Evolutionary conservation across 2,113 vertebrate genomes (phyloP), one percentile per base, ranked within the genome.

Genomic region (Thalassoma bifasciatum): DNA sequence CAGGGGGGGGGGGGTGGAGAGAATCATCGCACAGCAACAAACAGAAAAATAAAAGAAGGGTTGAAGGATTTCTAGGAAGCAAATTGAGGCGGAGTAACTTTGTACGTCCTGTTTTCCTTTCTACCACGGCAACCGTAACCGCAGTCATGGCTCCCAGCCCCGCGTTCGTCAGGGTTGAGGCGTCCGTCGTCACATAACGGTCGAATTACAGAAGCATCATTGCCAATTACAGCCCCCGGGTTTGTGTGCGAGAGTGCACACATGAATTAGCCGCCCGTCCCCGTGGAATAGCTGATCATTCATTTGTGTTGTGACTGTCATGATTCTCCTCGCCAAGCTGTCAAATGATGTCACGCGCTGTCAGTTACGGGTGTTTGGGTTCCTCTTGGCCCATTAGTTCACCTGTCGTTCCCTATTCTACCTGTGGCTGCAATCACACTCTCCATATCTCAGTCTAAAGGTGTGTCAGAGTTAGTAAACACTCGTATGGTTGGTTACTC

Each of bases 31-130:
- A 79, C 12, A 10, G 72, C 78, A 57, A 76, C 79, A 86, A 86
- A 74, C 63, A 67, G 68, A 82, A 71, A 57, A 81, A 73, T 64
- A 74, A 72, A 72, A 51, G 60, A 76, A 46, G 52, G 57, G 52
- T 8, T 21, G 69, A 52, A 58, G 44, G 62, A 61, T 58, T 21
- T 14, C 58, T 70, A 71, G 53, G 79, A 71, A 16, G 19, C 58
- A 66, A 75, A 84, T 57, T 78, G 70, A 77, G 77, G 63, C 57
- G 5, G 71, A 72, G 81, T 72, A 84, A 83, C 75, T 80, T 79
- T 79, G 76, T 75, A 79, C 82, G 75, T 82, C 80, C 85, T 87
- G 47, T 79, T 89, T 78, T 38, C 38, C 66, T 81, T 52, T 71
- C 57, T 47, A 19, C 34, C 13, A 34, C 53, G 34, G 37, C 36